Conservation (phyloP, 2,888 invertebrate species). For the Sarcophaga carnaria region DNA sequence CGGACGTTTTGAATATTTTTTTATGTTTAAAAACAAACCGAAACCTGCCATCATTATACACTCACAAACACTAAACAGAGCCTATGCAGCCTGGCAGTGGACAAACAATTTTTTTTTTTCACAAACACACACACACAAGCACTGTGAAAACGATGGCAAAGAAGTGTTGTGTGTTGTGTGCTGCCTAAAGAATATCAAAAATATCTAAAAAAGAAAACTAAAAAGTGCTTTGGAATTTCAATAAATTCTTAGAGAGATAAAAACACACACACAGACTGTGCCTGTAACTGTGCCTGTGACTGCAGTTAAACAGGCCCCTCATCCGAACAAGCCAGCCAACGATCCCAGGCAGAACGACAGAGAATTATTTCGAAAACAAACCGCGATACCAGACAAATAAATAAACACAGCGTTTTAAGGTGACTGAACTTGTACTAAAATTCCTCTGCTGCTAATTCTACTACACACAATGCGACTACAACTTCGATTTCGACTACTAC, state of each 20-base stretch:
- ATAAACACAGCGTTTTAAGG: conserved; percentile 58
- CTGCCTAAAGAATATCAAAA: conserved; percentile 7
- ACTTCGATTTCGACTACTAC: conserved; percentile 12
- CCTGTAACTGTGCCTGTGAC: conserved; percentile 1
- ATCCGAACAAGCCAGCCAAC: conserved; percentile 21
- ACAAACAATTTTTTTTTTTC: neutral
- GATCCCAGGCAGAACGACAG: neutral
- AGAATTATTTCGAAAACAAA: conserved; percentile 39
- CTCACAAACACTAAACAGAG: neutral
- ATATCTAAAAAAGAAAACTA: conserved; percentile 57
- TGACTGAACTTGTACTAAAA: conserved; percentile 61
- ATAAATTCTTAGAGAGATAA: conserved; percentile 64
- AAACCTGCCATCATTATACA: neutral
- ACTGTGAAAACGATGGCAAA: conserved; percentile 6
- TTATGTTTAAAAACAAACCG: conserved; percentile 1
- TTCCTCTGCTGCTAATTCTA: conserved; percentile 21
- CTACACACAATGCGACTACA: neutral
- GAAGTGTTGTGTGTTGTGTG: neutral
- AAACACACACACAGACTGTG: conserved; percentile 25
- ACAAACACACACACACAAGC: neutral
- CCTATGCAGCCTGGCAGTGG: neutral
- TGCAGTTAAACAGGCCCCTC: conserved; percentile 27
- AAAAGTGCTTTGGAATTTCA: conserved; percentile 63
- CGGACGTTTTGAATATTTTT: conserved; percentile 42
- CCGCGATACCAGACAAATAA: conserved; percentile 50